A percentile compares a stretch with the other conserved stretches of the same genome.
phyloP scores from a whole-genome alignment of 2,797 vertebrate species.

The Sebastes cheni region DNA sequence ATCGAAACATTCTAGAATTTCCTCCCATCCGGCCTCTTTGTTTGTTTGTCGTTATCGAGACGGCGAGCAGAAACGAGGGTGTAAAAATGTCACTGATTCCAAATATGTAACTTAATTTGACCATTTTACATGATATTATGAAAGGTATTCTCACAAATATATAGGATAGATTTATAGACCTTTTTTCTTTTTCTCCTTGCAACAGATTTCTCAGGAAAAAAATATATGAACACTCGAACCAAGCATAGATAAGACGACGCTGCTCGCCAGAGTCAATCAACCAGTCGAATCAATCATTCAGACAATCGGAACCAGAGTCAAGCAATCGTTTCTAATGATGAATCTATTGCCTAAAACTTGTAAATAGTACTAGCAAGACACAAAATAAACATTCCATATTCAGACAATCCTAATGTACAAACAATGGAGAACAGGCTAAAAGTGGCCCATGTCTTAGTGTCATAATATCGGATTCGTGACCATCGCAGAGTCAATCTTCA shows the following conservation, averaged over 20 bases:
- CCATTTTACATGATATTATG: constrained; percentile 35
- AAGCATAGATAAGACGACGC: constrained; percentile 24
- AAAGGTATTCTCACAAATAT: constrained; percentile 79
- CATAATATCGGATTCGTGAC: neutral
- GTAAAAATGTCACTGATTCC: constrained; percentile 21
- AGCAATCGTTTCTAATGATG: constrained; percentile 21
- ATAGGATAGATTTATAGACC: constrained; percentile 63
- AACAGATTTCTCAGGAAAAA: constrained; percentile 52
- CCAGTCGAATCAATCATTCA: constrained; percentile 29
- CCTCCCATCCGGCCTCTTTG: neutral
- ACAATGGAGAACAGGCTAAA: constrained; percentile 41
- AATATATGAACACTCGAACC: constrained; percentile 48
- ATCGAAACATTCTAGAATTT: neutral
- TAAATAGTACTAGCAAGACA: constrained; percentile 44
- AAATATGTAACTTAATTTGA: constrained; percentile 22
- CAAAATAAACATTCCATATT: constrained; percentile 65
- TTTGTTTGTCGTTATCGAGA: neutral
- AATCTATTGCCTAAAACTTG: constrained; percentile 28
- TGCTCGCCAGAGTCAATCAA: constrained; percentile 9
- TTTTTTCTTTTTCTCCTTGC: constrained; percentile 37
- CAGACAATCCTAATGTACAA: constrained; percentile 60
- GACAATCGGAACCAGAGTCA: constrained; percentile 38
- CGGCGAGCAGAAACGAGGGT: neutral
- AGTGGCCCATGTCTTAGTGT: constrained; percentile 19
- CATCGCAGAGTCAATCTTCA: neutral